phyloP scores from a whole-genome alignment of 2,797 vertebrate genomes.

The Phataginus tricuspis region DNA sequence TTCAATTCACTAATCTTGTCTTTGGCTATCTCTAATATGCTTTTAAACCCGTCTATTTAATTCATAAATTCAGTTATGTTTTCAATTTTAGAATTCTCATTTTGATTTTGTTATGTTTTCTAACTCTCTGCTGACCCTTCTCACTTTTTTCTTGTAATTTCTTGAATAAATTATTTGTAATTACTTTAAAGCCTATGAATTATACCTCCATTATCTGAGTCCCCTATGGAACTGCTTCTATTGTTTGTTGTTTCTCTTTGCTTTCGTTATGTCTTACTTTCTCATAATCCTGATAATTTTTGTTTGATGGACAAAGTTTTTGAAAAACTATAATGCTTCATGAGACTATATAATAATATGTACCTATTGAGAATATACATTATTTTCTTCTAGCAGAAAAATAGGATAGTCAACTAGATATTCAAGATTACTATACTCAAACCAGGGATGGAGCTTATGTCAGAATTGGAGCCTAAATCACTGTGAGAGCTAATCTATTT shows the following conservation, averaged over 20 bases:
- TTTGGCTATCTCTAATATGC: not conserved
- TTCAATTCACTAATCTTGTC: not conserved
- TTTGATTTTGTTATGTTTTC: not conserved
- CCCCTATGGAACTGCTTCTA: not conserved
- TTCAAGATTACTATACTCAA: not conserved
- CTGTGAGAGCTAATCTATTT: not conserved
- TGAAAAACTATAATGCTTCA: not conserved
- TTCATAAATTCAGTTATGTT: not conserved
- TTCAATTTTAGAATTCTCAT: conserved; percentile 30
- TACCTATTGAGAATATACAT: not conserved
- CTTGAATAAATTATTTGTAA: not conserved
- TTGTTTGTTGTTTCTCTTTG: not conserved
- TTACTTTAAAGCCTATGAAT: not conserved
- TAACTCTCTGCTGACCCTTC: not conserved
- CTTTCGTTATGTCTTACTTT: not conserved
- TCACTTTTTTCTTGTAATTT: not conserved
- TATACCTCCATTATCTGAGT: not conserved
- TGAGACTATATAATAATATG: not conserved
- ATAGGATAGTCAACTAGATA: not conserved
- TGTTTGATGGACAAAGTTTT: not conserved
- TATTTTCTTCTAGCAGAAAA: not conserved
- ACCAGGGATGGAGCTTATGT: conserved; percentile 26
- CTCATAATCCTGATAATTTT: not conserved
- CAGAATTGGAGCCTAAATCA: not conserved
- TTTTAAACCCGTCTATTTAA: not conserved